These are phyloP conservation scores for Zootoca vivipara DNA, from an alignment of 2,113 vertebrate genomes.

Conservation along the genomic window DNA sequence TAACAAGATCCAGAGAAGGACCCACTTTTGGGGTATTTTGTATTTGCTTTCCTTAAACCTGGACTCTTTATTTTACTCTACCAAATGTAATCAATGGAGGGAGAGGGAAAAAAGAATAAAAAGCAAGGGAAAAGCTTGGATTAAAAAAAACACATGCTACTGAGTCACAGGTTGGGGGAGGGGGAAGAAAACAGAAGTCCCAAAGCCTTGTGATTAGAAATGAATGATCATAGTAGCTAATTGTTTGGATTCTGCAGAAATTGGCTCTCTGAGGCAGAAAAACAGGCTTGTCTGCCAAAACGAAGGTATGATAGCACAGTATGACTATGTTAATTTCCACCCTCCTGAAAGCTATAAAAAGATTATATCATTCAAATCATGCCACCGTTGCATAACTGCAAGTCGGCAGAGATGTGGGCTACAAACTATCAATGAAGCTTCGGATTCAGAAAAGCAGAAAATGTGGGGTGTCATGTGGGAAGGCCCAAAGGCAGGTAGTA, in stretches of 20 bases:
- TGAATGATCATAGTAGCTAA: constrained; percentile 19
- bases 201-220: background rate
- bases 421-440: constrained; percentile 3
- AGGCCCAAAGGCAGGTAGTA: background rate
- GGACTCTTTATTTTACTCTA: background rate
- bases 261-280: constrained; percentile 23
- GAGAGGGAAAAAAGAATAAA: background rate
- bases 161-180: constrained; percentile 15
- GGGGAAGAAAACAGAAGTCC: background rate
- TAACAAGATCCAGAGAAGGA: background rate
- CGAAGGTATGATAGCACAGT: constrained; percentile 17
- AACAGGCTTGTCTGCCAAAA: background rate
- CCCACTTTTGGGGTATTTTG: background rate
- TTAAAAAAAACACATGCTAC: background rate
- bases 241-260: constrained; percentile 18
- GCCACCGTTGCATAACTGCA: constrained; percentile 2
- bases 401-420: background rate
- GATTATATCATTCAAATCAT: constrained; percentile 17
- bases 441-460: constrained; percentile 13
- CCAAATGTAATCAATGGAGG: background rate
- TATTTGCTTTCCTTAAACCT: background rate
- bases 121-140: background rate
- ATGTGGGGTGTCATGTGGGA: rapidly evolving
- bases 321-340: constrained; percentile 41
- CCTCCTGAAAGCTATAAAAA: constrained; percentile 20